Conservation (phyloP, 2,113 vertebrate genomes). For the Embiotoca jacksoni region DNA sequence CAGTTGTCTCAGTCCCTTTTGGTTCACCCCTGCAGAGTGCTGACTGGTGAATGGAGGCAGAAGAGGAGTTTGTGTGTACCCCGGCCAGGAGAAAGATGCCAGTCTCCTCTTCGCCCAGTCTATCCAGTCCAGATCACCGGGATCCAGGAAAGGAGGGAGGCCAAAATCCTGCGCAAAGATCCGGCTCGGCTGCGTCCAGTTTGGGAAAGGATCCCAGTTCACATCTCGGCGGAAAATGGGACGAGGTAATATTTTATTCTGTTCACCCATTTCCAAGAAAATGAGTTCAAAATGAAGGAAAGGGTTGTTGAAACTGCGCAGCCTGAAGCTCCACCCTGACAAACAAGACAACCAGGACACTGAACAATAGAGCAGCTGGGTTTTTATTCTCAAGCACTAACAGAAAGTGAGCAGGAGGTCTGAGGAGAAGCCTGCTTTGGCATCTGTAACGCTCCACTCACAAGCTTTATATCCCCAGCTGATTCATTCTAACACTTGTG, state of each 20-base stretch:
- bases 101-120: conserved; percentile 79
- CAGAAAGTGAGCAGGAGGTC: conserved; percentile 40
- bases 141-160: conserved; percentile 78
- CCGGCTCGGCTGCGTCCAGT: conserved; percentile 75
- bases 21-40: not conserved
- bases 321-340: conserved; percentile 30
- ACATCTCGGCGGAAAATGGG: conserved; percentile 79
- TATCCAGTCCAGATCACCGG: conserved; percentile 76
- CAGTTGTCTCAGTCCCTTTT: conserved; percentile 32
- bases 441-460: conserved; percentile 28
- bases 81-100: conserved; percentile 68
- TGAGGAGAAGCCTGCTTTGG: conserved; percentile 40
- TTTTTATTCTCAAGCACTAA: conserved; percentile 18
- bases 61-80: conserved; percentile 50
- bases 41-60: conserved; percentile 50
- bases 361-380: conserved; percentile 48
- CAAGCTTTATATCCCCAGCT: conserved; percentile 68
- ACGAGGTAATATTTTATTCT: conserved; percentile 71
- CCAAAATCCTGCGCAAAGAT: conserved; percentile 76
- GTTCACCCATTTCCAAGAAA: conserved; percentile 70
- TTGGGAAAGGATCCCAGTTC: conserved; percentile 77
- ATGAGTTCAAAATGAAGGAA: conserved; percentile 13
- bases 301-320: conserved; percentile 16
- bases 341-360: conserved; percentile 34
- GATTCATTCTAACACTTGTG: conserved; percentile 62